Base-by-base conservation (phyloP, 2,888 invertebrate genomes). In the Poecilobothrus nobilitatus region DNA sequence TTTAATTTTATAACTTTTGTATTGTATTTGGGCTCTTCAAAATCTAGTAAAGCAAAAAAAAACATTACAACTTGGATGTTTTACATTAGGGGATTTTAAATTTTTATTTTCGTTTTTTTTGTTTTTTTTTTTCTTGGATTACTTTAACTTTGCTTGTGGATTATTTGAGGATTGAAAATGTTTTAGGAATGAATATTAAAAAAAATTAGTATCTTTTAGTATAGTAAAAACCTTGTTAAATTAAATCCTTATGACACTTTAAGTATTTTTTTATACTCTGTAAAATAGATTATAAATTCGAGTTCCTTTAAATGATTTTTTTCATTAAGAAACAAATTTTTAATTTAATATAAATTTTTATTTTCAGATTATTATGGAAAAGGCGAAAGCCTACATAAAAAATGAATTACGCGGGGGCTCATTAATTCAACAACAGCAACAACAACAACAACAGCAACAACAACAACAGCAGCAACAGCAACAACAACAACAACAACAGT, bases 371-470 rank as follows among this genome's bases (percentile, higher is more conserved):
- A 79, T 74, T 76, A 87, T 87, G 87, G 87, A 87, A 84, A 87
- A 86, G 80, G 87, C 87, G 78, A 89, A 89, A 84, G 86, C 88
- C 73, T 89, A 88, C 78, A 88, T 88, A 81, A 88, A 89, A 83
- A 88, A 87, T 82, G 88, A 89, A 83, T 84, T 88, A 78, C 84
- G 84, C 80, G 86, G 85, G 75, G 84, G 83, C 74, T 77, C 75
- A 72, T 71, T 74, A 74, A 71, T 74, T 71, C 75, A 75, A 71
- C 69, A 75, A 73, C 73, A 73, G 70, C 71, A 72, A 71, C 68
- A 73, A 69, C 53, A 53, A 18, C 68, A 62, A 66, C 15, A 37
- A 66, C 63, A 63, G 5, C 65, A 65, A 37, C 33, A 64, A 3
- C 64, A 65, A n/a, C 67, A 67, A 61, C 61, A 44, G 37, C 20